Evolutionary conservation across 1,140 invertebrate species (phyloP), one percentile per base, ranked within the genome.

Genomic region (Pogonomyrmex californicus): DNA sequence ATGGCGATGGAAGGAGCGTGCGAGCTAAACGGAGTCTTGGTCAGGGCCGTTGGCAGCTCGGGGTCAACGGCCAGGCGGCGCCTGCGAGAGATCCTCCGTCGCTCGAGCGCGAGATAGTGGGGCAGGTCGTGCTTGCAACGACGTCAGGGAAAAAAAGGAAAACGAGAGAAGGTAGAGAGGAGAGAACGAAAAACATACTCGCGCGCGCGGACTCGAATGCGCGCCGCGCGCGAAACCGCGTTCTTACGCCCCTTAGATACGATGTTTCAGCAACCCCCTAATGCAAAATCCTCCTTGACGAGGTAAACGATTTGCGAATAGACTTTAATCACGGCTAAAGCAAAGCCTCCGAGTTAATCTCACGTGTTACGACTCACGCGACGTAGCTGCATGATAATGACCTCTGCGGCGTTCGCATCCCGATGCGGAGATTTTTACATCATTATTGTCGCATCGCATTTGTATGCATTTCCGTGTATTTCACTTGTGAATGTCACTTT

Each of bases 41-140:
- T 92, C 91, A 91, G 91, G 91, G 87, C 88, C 86, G 89, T 71
- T 87, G 87, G 68, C 79, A 87, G 87, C 66, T 75, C 87, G 85
- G 89, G 94, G 94, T 95, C 94, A 95, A 95, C 90, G 94, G 85
- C 94, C 94, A 94, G 90, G 93, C 92, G 94, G 94, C 94, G 94
- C 94, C 94, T 94, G 85, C 76, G 92, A 94, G 92, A 94, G 93
- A 94, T 94, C 93, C 93, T 90, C 78, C 88, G 87, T 86, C 87
- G 90, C 65, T 36, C 65, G 86, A 75, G 86, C 51, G 85, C 87
- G 88, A 86, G 79, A 93, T 93, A 94, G 94, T 95, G 93, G 93
- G 94, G 94, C 94, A 95, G 94, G 94, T 95, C 94, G 93, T 88
- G 94, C 88, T 86, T 91, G 90, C 77, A 81, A 81, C 77, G 81